These are phyloP conservation scores for Dascillus cervinus DNA, from an alignment of 2,888 invertebrate genomes.

Conservation along the genomic window DNA sequence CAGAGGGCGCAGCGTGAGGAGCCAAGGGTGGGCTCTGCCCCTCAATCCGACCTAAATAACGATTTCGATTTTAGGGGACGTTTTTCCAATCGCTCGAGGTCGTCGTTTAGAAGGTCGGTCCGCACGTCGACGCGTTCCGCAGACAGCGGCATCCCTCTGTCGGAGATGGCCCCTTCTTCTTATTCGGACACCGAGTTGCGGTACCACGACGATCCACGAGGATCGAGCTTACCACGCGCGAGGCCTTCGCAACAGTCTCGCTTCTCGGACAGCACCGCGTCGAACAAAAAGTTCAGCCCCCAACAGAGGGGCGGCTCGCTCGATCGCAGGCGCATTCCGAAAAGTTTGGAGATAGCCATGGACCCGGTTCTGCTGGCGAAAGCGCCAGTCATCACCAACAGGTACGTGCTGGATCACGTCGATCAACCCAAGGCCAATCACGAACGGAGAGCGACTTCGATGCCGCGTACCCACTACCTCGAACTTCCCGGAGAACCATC, in stretches of 20 bases:
- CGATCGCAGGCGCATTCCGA: constrained; percentile 31
- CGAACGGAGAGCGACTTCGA: constrained; percentile 26
- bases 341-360: constrained; percentile 31
- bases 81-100: constrained; percentile 38
- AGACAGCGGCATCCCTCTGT: constrained; percentile 53
- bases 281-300: constrained; percentile 11
- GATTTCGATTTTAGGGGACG: constrained; percentile 13
- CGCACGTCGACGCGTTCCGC: constrained; percentile 54
- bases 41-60: no score
- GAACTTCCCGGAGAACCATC: constrained; percentile 32
- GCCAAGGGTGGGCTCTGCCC: no score
- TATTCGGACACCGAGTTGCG: constrained; percentile 69
- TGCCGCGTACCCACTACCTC: constrained; percentile 29
- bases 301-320: constrained; percentile 29
- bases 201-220: no score
- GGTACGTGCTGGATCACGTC: constrained; percentile 58
- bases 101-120: constrained; percentile 50
- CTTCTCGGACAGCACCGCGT: constrained; percentile 32
- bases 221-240: constrained; percentile 26
- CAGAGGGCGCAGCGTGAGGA: constrained; percentile 11
- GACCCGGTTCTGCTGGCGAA: constrained; percentile 41
- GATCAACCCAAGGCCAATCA: constrained; percentile 32
- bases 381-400: constrained; percentile 61
- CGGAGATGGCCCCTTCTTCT: constrained; percentile 54
- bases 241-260: constrained; percentile 34